phyloP scores from a whole-genome alignment of 2,888 invertebrate genomes.

The Athalia cordata region DNA sequence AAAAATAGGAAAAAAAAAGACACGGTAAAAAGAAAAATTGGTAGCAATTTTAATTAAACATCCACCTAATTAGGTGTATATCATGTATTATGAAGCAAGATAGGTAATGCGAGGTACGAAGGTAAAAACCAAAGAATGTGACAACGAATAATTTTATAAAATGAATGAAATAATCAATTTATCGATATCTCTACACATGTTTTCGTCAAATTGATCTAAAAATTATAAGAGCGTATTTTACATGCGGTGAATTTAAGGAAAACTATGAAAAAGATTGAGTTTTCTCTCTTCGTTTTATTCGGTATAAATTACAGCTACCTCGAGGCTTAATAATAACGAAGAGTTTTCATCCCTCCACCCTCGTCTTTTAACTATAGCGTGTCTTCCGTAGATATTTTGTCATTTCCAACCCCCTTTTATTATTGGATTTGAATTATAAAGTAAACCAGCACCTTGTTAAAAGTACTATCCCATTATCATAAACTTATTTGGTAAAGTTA shows the following conservation, averaged over 20 bases:
- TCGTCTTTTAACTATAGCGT: neutral
- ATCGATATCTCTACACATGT: no score
- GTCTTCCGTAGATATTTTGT: neutral
- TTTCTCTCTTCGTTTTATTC: neutral
- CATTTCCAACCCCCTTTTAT: slow-evolving; percentile 5
- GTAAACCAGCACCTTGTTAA: slow-evolving; percentile 46
- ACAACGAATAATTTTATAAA: no score
- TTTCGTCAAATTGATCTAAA: no score
- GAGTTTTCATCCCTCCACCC: neutral
- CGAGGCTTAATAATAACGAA: slow-evolving; percentile 1
- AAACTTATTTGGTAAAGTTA: slow-evolving; percentile 55
- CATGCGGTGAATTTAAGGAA: no score
- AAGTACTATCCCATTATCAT: slow-evolving; percentile 49
- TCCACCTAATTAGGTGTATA: no score
- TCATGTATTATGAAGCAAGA: no score
- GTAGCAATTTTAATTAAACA: no score
- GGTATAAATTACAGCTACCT: neutral
- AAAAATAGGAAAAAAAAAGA: neutral
- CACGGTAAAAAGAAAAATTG: slow-evolving; percentile 7
- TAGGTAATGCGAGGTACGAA: no score
- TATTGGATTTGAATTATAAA: slow-evolving; percentile 36
- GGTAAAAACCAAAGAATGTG: no score
- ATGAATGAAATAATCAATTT: no score
- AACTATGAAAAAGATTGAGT: no score
- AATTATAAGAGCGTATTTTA: no score